These are phyloP conservation scores for Lymantria monacha DNA, from an alignment of 2,888 invertebrate genomes.

Conservation along the genomic window DNA sequence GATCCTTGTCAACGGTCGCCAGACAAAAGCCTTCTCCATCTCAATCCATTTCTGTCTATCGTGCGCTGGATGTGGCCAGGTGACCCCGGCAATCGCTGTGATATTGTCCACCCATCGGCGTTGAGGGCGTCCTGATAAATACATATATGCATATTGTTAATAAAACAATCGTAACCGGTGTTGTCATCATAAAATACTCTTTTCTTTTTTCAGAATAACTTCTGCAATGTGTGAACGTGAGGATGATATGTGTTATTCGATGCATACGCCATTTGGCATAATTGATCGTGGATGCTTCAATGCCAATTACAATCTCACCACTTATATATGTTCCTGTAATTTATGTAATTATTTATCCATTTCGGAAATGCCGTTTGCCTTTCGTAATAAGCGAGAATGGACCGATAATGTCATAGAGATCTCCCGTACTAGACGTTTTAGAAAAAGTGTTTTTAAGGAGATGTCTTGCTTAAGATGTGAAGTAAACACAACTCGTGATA, in stretches of 20 bases:
- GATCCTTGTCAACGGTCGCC: no score
- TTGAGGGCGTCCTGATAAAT: no score
- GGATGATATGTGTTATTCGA: constrained; percentile 60
- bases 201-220: constrained; percentile 48
- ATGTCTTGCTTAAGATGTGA: constrained; percentile 67
- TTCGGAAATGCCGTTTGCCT: constrained; percentile 62
- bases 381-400: constrained; percentile 57
- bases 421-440: constrained; percentile 52
- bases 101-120: no score
- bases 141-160: no score
- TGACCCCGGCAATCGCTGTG: no score
- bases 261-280: constrained; percentile 68
- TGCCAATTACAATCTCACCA: constrained; percentile 51
- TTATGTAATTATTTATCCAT: constrained; percentile 66
- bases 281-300: constrained; percentile 65
- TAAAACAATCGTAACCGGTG: no score
- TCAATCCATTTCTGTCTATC: no score
- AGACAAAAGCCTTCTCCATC: no score
- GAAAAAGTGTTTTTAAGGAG: constrained; percentile 55
- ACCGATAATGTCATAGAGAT: constrained; percentile 60
- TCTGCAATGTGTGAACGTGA: constrained; percentile 47
- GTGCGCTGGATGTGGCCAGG: no score
- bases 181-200: no score
- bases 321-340: constrained; percentile 67
- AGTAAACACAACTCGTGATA: constrained; percentile 43